Percentiles rank a stretch among this genome's conserved stretches.
Evolutionary conservation across 2,888 invertebrate genomes (phyloP).

Genomic region (Volucella inanis): DNA sequence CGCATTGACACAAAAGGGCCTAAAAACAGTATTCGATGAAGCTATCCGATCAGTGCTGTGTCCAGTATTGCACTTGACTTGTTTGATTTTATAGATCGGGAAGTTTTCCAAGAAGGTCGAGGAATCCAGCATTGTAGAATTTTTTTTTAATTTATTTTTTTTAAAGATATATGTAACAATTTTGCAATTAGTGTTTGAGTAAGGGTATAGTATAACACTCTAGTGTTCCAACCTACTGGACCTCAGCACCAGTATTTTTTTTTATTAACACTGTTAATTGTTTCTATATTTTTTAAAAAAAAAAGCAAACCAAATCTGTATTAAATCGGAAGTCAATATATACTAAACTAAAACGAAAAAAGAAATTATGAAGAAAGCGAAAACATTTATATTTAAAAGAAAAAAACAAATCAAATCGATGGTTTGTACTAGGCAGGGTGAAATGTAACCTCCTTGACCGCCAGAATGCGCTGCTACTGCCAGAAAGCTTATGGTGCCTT

Average conservation of each 20-base stretch:
- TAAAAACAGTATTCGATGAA: conserved; percentile 99
- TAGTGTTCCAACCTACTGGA: conserved; percentile 3
- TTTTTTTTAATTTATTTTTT: not conserved
- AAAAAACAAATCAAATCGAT: too few relatives aligned
- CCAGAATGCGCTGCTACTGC: too few relatives aligned
- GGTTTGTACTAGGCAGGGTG: too few relatives aligned
- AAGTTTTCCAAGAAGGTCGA: conserved; percentile 37
- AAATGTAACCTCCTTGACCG: too few relatives aligned
- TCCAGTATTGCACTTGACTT: conserved; percentile 97
- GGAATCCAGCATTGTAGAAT: conserved; percentile 37
- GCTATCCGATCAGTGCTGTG: conserved; percentile 99
- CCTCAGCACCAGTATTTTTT: conserved; percentile 2
- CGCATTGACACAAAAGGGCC: conserved; percentile 97
- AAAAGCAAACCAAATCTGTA: conserved; percentile 7
- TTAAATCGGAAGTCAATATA: too few relatives aligned
- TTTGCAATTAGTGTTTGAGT: conserved; percentile 49
- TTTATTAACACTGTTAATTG: not conserved
- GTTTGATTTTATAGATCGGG: conserved; percentile 88
- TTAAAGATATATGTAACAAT: conserved; percentile 16
- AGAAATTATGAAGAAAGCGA: conserved; percentile 13
- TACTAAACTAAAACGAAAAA: conserved; percentile 18
- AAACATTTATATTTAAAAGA: conserved; percentile 11
- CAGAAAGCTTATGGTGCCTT: too few relatives aligned
- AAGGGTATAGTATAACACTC: conserved; percentile 13
- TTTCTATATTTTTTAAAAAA: not conserved